A percentile compares a stretch with the other conserved stretches of the same genome.
These are phyloP conservation scores for Helogale parvula DNA, from an alignment of 2,113 vertebrate species.

Conservation along the genomic window DNA sequence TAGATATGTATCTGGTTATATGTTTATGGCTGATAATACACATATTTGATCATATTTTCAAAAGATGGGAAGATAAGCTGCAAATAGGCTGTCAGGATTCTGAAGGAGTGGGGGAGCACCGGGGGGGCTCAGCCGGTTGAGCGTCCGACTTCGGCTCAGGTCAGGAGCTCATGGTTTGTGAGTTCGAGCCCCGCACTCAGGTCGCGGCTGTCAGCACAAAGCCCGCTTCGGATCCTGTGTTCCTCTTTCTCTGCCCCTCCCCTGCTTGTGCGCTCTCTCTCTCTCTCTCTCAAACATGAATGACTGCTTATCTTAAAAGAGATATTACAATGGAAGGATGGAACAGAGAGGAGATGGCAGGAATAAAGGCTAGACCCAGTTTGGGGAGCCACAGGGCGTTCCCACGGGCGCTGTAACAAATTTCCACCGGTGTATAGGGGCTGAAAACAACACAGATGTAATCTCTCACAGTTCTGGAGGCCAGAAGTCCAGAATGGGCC, in stretches of 20 bases:
- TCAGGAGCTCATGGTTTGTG: too few relatives aligned
- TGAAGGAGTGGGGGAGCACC: too few relatives aligned
- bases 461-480: neutral
- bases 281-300: too few relatives aligned
- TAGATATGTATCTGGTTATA: too few relatives aligned
- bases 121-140: too few relatives aligned
- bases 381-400: neutral
- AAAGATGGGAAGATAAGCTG: neutral
- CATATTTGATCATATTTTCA: neutral
- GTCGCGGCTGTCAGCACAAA: too few relatives aligned
- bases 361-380: neutral
- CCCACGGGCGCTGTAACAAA: neutral
- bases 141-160: too few relatives aligned
- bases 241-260: too few relatives aligned
- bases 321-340: neutral
- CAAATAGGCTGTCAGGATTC: neutral
- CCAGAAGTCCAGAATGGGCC: neutral
- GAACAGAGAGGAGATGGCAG: neutral
- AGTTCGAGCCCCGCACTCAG: too few relatives aligned
- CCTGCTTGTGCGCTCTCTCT: too few relatives aligned
- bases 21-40: neutral
- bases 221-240: too few relatives aligned
- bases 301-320: too few relatives aligned
- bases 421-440: fast-evolving
- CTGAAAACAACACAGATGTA: neutral